Conservation (phyloP, 2,113 vertebrate species). For the Bubo bubo region DNA sequence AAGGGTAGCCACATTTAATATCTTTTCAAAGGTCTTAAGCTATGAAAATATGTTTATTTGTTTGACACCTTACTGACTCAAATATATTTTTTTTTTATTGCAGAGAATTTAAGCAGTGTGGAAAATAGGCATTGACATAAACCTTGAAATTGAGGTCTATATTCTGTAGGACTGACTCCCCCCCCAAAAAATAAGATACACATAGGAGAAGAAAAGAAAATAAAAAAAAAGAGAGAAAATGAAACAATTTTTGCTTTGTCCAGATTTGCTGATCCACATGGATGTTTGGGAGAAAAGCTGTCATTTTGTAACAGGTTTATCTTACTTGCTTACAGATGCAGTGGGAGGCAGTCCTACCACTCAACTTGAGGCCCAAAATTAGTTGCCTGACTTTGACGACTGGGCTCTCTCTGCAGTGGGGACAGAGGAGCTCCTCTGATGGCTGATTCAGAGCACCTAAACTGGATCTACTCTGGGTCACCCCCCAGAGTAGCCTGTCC, state of each 20-base stretch:
- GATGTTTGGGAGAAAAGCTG: background rate
- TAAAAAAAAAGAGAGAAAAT: background rate
- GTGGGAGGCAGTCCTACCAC: fast-evolving
- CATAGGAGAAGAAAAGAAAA: background rate
- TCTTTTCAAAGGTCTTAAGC: background rate
- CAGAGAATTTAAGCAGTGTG: background rate
- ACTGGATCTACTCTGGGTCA: background rate
- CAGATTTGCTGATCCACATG: background rate
- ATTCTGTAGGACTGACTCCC: background rate
- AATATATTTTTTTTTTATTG: background rate
- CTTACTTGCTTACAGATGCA: background rate
- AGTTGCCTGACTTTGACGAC: background rate
- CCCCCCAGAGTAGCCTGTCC: background rate
- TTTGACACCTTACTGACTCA: background rate
- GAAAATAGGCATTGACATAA: background rate
- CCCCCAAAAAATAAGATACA: background rate
- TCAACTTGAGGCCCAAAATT: background rate
- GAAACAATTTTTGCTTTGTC: background rate
- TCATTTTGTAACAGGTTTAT: background rate
- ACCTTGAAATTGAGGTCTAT: background rate
- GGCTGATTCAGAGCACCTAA: background rate
- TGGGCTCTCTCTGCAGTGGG: background rate
- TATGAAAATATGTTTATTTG: background rate
- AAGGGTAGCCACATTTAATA: background rate
- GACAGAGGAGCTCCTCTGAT: background rate